These are phyloP conservation scores for Galaxias olidus DNA, from an alignment of 2,797 vertebrate genomes.

Conservation along the genomic window DNA sequence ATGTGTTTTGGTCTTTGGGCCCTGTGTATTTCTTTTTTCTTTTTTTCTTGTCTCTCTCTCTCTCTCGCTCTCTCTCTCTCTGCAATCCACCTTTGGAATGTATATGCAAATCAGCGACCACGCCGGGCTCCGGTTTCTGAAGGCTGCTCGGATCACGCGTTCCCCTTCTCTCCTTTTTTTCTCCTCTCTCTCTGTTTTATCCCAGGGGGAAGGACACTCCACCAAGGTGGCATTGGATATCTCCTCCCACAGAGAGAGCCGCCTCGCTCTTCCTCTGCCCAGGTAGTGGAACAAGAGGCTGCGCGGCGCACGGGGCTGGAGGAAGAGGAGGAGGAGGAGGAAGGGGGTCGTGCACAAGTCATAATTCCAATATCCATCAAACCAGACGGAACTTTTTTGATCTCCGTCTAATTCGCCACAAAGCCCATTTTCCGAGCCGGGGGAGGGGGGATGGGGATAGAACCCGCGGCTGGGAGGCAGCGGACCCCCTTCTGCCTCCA, in stretches of 20 bases:
- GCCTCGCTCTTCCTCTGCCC: conserved; percentile 20
- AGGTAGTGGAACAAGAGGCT: conserved; percentile 7
- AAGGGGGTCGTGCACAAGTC: conserved; percentile 16
- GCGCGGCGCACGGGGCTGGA: conserved; percentile 3
- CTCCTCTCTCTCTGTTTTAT: not conserved
- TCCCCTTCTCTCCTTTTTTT: no score
- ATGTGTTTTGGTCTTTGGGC: conserved; percentile 13
- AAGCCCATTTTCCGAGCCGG: not conserved
- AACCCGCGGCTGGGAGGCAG: conserved; percentile 11
- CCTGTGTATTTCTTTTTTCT: conserved; percentile 8
- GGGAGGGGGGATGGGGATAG: no score
- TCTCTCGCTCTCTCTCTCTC: conserved; percentile 15
- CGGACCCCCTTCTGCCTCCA: not conserved
- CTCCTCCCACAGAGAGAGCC: conserved; percentile 13
- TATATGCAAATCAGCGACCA: conserved; percentile 50
- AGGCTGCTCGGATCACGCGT: not conserved
- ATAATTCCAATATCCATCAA: conserved; percentile 22
- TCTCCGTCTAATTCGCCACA: conserved; percentile 25
- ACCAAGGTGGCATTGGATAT: conserved; percentile 23
- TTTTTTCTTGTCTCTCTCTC: conserved; percentile 19
- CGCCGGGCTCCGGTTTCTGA: conserved; percentile 13
- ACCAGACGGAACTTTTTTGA: conserved; percentile 12
- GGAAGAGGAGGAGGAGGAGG: not conserved
- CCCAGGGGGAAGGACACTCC: conserved; percentile 11
- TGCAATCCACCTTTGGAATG: not conserved